A percentile compares a stretch with the other conserved stretches of the same genome.
Conservation (phyloP, 1,140 invertebrate genomes). For the Diprion similis region DNA sequence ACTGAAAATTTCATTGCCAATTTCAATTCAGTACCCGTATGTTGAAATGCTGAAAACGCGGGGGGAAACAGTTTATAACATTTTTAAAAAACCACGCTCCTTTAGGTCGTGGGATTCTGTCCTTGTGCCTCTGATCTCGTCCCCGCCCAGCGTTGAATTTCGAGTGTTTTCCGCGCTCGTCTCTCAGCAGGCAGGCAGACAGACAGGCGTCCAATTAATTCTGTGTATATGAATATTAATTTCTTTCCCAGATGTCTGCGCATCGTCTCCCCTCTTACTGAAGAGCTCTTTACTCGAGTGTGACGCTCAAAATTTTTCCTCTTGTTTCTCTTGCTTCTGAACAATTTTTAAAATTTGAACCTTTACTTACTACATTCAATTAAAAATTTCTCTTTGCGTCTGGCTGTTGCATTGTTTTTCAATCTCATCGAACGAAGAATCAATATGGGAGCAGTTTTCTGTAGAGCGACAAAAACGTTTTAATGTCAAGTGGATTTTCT, state of each 20-base stretch:
- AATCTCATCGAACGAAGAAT: background rate
- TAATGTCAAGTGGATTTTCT: too few relatives aligned
- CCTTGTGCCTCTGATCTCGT: background rate
- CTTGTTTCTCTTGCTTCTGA: background rate
- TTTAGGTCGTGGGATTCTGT: background rate
- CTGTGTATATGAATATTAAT: background rate
- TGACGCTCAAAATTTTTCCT: too few relatives aligned
- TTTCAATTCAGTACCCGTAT: too few relatives aligned
- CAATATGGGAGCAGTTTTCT: background rate
- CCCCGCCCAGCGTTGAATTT: background rate
- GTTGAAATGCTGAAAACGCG: too few relatives aligned
- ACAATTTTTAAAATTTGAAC: background rate
- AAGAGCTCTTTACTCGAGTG: background rate
- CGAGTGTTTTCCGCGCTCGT: background rate
- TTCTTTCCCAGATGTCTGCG: background rate
- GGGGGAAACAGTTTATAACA: background rate
- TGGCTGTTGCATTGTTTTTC: background rate
- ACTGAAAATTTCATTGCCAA: background rate
- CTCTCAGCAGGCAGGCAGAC: background rate
- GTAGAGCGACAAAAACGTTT: too few relatives aligned
- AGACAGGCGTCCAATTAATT: slow-evolving; percentile 1
- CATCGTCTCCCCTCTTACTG: background rate
- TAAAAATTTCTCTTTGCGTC: background rate
- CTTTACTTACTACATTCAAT: background rate
- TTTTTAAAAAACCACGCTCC: background rate